Evolutionary conservation across 2,113 vertebrate genomes (phyloP).

Genomic region (Halcyon malimbica): DNA sequence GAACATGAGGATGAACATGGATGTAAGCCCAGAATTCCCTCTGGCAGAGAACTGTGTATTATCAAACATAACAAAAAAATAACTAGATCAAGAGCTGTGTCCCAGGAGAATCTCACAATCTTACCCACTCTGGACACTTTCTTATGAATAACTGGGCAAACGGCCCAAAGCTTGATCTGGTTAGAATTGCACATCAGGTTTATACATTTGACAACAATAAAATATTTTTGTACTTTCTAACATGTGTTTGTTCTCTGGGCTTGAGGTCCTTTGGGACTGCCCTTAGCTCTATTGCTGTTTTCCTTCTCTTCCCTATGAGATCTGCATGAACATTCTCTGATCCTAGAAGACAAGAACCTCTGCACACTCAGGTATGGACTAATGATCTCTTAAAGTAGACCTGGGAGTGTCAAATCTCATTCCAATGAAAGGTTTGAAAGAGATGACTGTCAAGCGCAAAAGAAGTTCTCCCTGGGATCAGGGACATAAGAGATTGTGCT

Average conservation of each 20-base stretch:
- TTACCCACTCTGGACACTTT: constrained; percentile 47
- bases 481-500: neutral
- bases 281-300: neutral
- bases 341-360: neutral
- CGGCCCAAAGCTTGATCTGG: constrained; percentile 60
- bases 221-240: constrained; percentile 51
- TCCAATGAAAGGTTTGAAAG: neutral
- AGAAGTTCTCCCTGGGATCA: neutral
- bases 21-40: constrained; percentile 45
- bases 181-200: constrained; percentile 58
- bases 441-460: neutral
- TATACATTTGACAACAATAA: constrained; percentile 67
- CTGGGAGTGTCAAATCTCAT: neutral
- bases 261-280: constrained; percentile 11
- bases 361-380: neutral
- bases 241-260: constrained; percentile 45
- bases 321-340: neutral
- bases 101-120: constrained; percentile 37
- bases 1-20: constrained; percentile 28
- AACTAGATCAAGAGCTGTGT: constrained; percentile 40
- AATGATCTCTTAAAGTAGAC: neutral
- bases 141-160: constrained; percentile 62
- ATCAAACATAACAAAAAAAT: constrained; percentile 50
- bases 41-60: constrained; percentile 50
- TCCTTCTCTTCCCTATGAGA: neutral